Evolutionary conservation across 1,140 invertebrate genomes (phyloP), one percentile per base, ranked within the genome.

Genomic region (Trichogramma pretiosum): DNA sequence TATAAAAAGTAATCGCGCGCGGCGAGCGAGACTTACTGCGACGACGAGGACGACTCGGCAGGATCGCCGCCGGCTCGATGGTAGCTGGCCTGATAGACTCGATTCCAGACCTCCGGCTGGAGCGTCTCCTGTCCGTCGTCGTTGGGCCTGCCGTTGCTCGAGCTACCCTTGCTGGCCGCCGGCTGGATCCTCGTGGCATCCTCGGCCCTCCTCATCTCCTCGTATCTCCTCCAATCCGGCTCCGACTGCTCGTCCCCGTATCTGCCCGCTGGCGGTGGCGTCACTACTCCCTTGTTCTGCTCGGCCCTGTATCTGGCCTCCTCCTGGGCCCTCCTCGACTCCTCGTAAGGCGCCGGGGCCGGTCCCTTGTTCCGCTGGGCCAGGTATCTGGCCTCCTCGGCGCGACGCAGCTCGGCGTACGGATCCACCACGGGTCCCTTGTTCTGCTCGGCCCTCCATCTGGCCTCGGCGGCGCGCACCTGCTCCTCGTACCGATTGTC

Each of bases 111-210:
- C 24, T 58, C 56, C n/a, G 44, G 39, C 13, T 52, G 48, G n/a
- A n/a, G n/a, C n/a, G n/a, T n/a, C 39, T 38, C 45, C 35, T 57
- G 53, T n/a, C 58, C 42, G 39, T 61, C 60, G 21, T 62, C 57
- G 35, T 55, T 56, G 13, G n/a, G n/a, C n/a, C n/a, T n/a, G n/a
- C n/a, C n/a, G n/a, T n/a, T n/a, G n/a, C n/a, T n/a, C n/a, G n/a
- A n/a, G n/a, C n/a, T n/a, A n/a, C n/a, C n/a, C n/a, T n/a, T n/a
- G n/a, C n/a, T n/a, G n/a, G n/a, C n/a, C n/a, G n/a, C n/a, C n/a
- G n/a, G n/a, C n/a, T n/a, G n/a, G n/a, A n/a, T n/a, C n/a, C n/a
- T n/a, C n/a, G n/a, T n/a, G n/a, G n/a, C n/a, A n/a, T n/a, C n/a
- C n/a, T 28, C 26, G 26, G 7, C 7, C 26, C 26, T 28, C 26